phyloP scores from a whole-genome alignment of 2,113 vertebrate species.

The Glaucomys volans region DNA sequence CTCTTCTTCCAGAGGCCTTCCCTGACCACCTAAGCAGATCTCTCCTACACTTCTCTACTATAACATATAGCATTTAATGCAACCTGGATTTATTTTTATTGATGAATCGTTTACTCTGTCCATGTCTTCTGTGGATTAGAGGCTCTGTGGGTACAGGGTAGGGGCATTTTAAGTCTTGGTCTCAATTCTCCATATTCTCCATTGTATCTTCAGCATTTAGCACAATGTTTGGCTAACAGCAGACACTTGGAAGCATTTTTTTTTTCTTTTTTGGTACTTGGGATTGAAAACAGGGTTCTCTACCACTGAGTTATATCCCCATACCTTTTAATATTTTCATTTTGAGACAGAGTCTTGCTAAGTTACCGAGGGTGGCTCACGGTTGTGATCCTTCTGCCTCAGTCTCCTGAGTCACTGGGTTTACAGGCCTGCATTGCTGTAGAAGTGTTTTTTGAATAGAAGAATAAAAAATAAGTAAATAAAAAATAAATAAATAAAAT shows the following conservation, averaged over 20 bases:
- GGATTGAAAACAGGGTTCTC: no score
- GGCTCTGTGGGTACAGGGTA: rapidly evolving
- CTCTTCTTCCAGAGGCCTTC: neutral
- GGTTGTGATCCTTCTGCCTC: no score
- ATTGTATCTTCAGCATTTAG: neutral
- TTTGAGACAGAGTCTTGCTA: no score
- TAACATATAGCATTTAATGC: neutral
- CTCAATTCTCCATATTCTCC: neutral
- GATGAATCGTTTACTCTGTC: neutral
- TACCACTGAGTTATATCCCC: no score
- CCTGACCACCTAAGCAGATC: neutral
- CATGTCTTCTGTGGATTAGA: neutral
- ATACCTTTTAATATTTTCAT: no score
- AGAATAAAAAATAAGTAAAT: neutral
- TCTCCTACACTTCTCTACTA: neutral
- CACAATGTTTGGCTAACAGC: neutral
- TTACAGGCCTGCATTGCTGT: no score
- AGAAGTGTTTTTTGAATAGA: neutral
- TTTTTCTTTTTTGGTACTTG: no score
- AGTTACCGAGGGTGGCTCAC: no score
- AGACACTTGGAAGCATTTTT: neutral
- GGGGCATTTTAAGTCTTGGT: neutral
- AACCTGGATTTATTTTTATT: neutral
- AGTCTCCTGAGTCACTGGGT: no score
- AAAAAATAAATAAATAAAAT: neutral